Percentiles rank a stretch among this genome's conserved stretches.
Evolutionary conservation across 1,140 invertebrate species (phyloP).

Genomic region (Piezodorus guildinii): DNA sequence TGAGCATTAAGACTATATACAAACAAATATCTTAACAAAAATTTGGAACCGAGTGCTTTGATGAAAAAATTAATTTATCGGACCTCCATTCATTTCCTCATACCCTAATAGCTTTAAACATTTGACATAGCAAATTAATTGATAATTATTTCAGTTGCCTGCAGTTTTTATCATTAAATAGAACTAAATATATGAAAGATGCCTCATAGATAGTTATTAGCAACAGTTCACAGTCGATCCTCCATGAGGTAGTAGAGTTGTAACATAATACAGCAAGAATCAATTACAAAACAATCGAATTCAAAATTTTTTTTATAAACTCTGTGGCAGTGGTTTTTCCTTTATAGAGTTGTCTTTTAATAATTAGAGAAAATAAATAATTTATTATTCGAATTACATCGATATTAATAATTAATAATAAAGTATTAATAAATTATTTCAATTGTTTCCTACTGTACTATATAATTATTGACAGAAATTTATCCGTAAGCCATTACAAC

Average conservation of each 20-base stretch:
- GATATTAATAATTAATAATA: background rate
- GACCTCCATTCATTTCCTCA: no score
- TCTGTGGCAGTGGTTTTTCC: no score
- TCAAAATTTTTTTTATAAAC: background rate
- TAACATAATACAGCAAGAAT: constrained; percentile 5
- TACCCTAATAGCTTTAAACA: no score
- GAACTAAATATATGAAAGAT: constrained; percentile 14
- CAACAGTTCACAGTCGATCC: constrained; percentile 5
- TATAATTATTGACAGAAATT: background rate
- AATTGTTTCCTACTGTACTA: background rate
- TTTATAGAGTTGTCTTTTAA: no score
- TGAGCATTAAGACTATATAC: constrained; percentile 25
- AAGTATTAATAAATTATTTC: background rate
- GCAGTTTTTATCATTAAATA: constrained; percentile 11
- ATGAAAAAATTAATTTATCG: no score
- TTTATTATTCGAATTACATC: no score
- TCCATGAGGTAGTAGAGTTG: background rate
- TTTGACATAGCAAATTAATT: constrained; percentile 1
- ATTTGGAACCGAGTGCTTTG: background rate
- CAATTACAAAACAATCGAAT: background rate
- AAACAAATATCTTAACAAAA: constrained; percentile 15
- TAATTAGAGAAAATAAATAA: no score
- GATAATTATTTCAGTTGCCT: constrained; percentile 16
- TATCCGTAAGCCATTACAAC: constrained; percentile 2
- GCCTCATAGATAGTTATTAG: background rate